Evolutionary conservation across 2,113 vertebrate species (phyloP).

Genomic region (Callospermophilus lateralis): DNA sequence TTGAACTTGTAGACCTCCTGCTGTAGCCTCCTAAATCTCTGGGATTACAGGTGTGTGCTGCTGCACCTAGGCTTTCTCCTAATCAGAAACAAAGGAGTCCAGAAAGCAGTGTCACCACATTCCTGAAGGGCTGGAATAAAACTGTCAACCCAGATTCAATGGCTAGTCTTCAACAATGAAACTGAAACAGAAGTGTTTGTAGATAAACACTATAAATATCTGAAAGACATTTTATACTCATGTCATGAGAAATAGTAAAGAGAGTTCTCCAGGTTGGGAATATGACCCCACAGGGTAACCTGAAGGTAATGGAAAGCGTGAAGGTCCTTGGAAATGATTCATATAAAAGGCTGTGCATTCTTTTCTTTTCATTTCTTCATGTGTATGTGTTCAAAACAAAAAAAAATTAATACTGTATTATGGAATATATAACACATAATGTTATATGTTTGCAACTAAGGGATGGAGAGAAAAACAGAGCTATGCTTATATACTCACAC

Average conservation of each 20-base stretch:
- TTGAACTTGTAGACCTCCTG: too few species aligned
- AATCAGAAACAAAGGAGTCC: not conserved
- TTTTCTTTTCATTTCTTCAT: slow-evolving; percentile 1
- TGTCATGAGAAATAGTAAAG: not conserved
- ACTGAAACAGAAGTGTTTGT: not conserved
- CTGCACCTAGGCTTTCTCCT: not conserved
- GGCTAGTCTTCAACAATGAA: not conserved
- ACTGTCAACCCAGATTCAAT: not conserved
- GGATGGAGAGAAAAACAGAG: not conserved
- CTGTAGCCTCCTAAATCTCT: too few species aligned
- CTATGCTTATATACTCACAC: not conserved
- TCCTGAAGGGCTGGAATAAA: not conserved
- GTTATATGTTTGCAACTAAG: not conserved
- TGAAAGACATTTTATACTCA: not conserved
- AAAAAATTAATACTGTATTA: not conserved
- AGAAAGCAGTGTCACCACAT: not conserved
- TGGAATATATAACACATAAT: not conserved
- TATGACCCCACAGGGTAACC: not conserved
- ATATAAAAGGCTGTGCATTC: not conserved
- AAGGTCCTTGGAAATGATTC: not conserved
- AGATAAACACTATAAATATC: not conserved
- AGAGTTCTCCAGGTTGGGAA: not conserved
- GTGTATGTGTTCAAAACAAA: not conserved
- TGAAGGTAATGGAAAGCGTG: not conserved
- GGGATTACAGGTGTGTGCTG: too few species aligned